A percentile compares a stretch with the other conserved stretches of the same genome.
phyloP scores from a whole-genome alignment of 2,888 invertebrate species.

The Cephus pygmeus region DNA sequence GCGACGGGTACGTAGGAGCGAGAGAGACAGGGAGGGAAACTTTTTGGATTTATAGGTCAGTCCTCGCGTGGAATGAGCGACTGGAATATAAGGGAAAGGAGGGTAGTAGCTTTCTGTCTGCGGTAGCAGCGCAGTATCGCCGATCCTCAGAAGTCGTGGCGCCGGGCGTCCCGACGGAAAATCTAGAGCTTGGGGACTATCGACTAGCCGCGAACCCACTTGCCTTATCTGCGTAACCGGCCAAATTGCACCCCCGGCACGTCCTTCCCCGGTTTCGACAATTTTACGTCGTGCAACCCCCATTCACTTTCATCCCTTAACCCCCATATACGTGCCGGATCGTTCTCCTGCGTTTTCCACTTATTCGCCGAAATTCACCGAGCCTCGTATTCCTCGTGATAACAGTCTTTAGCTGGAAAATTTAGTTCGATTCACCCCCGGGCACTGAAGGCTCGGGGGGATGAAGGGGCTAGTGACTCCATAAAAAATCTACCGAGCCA shows the following conservation, averaged over 20 bases:
- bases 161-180: constrained; percentile 40
- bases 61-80: constrained; percentile 13
- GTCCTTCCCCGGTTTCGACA: background rate
- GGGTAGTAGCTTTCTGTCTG: constrained; percentile 1
- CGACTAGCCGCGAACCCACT: constrained; percentile 27
- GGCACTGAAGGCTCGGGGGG: background rate
- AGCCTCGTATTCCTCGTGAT: background rate
- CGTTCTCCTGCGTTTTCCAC: background rate
- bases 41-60: constrained; percentile 37
- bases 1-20: constrained; percentile 9
- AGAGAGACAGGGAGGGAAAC: constrained; percentile 19
- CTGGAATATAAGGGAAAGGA: background rate
- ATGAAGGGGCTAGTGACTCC: background rate
- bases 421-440: background rate
- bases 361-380: background rate
- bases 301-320: background rate
- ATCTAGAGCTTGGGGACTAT: constrained; percentile 47
- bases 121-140: constrained; percentile 17
- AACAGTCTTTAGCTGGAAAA: background rate
- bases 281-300: background rate
- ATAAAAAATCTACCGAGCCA: background rate
- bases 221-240: background rate
- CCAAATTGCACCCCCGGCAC: background rate
- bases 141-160: constrained; percentile 46
- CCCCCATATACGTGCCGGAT: background rate